A percentile compares a stretch with the other conserved stretches of the same genome.
Evolutionary conservation across 2,797 vertebrate genomes (phyloP).

Genomic region (Eutrigla gurnardus): DNA sequence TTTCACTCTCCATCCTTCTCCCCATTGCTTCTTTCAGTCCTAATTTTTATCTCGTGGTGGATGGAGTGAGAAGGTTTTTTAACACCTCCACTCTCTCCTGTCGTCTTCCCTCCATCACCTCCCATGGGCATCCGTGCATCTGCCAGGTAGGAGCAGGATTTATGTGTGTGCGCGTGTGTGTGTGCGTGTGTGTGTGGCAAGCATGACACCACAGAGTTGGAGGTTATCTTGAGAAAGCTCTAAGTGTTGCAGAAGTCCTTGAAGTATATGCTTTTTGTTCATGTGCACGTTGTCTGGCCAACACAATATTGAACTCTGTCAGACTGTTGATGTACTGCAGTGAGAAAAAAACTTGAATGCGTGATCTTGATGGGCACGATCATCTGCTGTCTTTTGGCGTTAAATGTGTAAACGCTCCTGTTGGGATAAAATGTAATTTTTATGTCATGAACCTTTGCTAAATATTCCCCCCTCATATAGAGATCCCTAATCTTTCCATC

Average conservation of each 20-base stretch:
- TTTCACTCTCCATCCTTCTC: slow-evolving; percentile 29
- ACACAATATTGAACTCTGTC: slow-evolving; percentile 18
- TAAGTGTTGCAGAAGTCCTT: slow-evolving; percentile 47
- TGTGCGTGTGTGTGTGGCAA: neutral
- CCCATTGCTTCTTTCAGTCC: slow-evolving; percentile 5
- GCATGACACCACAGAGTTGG: neutral
- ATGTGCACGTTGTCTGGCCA: slow-evolving; percentile 1
- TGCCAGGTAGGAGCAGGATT: slow-evolving; percentile 78
- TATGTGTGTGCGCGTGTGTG: neutral
- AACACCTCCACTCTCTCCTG: slow-evolving; percentile 57
- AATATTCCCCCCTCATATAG: neutral
- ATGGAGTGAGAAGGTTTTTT: slow-evolving; percentile 69
- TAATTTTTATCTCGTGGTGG: slow-evolving; percentile 25
- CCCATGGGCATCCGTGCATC: slow-evolving; percentile 86
- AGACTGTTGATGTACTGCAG: slow-evolving; percentile 15
- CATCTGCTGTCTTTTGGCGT: slow-evolving; percentile 1
- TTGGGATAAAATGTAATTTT: neutral
- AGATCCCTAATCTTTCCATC: slow-evolving; percentile 1
- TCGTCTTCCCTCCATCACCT: slow-evolving; percentile 53
- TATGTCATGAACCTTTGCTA: neutral
- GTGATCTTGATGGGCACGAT: neutral
- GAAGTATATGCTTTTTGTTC: slow-evolving; percentile 24
- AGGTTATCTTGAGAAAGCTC: slow-evolving; percentile 22
- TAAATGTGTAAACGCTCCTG: neutral
- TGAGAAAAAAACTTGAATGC: slow-evolving; percentile 15